Evolutionary conservation across 1,140 invertebrate species (phyloP).

Genomic region (Gonioctena quinquepunctata): DNA sequence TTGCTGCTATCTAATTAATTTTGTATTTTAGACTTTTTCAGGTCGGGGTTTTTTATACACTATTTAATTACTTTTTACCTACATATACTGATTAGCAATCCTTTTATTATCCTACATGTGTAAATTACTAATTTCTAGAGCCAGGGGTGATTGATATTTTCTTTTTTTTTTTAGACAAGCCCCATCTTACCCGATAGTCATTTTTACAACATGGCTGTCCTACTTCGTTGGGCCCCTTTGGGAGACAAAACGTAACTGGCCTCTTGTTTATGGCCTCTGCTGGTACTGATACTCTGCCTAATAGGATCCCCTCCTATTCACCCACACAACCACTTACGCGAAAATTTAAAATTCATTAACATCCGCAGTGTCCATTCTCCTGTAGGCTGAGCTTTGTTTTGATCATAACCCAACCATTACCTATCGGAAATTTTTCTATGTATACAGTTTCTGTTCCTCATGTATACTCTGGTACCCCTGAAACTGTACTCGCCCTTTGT

Average conservation of each 20-base stretch:
- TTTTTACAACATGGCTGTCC: slow-evolving; percentile 62
- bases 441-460: slow-evolving; percentile 84
- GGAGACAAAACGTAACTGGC: slow-evolving; percentile 58
- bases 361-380: slow-evolving; percentile 65
- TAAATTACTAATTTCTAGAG: no score
- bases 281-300: slow-evolving; percentile 44
- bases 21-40: no score
- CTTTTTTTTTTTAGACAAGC: slow-evolving; percentile 62
- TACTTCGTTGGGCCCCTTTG: slow-evolving; percentile 58
- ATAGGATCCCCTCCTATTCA: slow-evolving; percentile 67
- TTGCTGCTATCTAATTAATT: no score
- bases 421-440: slow-evolving; percentile 84
- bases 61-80: no score
- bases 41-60: no score
- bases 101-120: no score
- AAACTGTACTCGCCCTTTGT: slow-evolving; percentile 82
- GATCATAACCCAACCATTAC: slow-evolving; percentile 55
- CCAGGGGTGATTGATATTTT: no score
- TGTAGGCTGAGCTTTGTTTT: slow-evolving; percentile 72
- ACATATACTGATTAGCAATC: no score
- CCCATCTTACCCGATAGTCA: slow-evolving; percentile 61
- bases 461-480: slow-evolving; percentile 92
- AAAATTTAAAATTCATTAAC: slow-evolving; percentile 68
- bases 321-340: slow-evolving; percentile 70
- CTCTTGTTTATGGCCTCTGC: slow-evolving; percentile 60